A percentile compares a stretch with the other conserved stretches of the same genome.
Evolutionary conservation across 2,797 vertebrate genomes (phyloP).

Genomic region (Anas acuta): DNA sequence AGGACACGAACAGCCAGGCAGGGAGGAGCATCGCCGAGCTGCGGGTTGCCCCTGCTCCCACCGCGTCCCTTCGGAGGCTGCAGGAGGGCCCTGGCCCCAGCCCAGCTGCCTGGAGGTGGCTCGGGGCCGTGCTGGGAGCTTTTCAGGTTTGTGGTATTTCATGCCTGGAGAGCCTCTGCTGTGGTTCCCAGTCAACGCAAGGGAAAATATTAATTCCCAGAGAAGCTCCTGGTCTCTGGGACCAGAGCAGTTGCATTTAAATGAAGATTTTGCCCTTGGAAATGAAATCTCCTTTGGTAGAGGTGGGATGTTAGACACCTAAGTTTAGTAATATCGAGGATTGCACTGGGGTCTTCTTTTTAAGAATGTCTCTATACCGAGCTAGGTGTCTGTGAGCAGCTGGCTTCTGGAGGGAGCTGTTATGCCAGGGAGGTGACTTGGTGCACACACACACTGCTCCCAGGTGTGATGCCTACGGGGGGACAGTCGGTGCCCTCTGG

Average conservation of each 20-base stretch:
- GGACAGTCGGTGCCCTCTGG: neutral
- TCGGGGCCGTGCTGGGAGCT: neutral
- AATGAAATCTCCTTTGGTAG: neutral
- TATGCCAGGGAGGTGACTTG: neutral
- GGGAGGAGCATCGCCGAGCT: neutral
- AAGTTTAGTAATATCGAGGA: fast-evolving
- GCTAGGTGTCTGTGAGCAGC: neutral
- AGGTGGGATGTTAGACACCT: neutral
- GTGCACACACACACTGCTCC: neutral
- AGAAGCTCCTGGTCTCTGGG: neutral
- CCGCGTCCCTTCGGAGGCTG: neutral
- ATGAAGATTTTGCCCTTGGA: neutral
- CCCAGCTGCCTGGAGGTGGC: neutral
- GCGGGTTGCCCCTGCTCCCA: fast-evolving
- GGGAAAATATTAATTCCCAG: neutral
- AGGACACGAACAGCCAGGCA: neutral
- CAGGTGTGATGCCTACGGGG: neutral
- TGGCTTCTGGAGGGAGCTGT: neutral
- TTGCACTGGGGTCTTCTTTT: neutral
- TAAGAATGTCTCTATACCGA: neutral
- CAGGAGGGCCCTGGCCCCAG: neutral
- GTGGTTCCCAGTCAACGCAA: neutral
- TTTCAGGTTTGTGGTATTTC: neutral
- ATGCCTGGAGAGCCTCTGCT: neutral
- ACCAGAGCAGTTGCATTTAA: neutral